phyloP scores from a whole-genome alignment of 1,140 invertebrate genomes.

The Drosophila aff. region DNA sequence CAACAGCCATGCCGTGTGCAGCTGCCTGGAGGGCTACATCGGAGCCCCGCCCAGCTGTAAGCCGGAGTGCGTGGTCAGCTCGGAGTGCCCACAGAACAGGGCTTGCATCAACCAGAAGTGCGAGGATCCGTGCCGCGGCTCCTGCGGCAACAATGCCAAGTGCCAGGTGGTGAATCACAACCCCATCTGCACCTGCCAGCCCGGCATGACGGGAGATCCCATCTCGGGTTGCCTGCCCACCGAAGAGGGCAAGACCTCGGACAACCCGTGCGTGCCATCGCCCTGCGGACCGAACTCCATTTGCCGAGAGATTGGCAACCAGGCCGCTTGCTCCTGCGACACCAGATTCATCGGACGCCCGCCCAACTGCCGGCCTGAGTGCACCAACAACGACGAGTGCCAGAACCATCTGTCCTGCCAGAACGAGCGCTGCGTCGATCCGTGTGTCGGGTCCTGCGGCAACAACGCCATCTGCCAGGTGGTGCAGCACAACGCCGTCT shows the following conservation, averaged over 20 bases:
- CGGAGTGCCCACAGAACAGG: slow-evolving; percentile 93
- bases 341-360: slow-evolving; percentile 90
- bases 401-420: slow-evolving; percentile 88
- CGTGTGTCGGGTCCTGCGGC: slow-evolving; percentile 84
- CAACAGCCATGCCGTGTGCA: slow-evolving; percentile 93
- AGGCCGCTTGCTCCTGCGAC: slow-evolving; percentile 90
- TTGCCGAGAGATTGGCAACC: slow-evolving; percentile 89
- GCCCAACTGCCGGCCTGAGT: slow-evolving; percentile 88
- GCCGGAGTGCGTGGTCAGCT: slow-evolving; percentile 93
- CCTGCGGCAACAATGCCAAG: slow-evolving; percentile 92
- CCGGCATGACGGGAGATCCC: slow-evolving; percentile 91
- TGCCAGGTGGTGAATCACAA: slow-evolving; percentile 94
- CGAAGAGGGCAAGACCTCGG: slow-evolving; percentile 69
- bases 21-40: slow-evolving; percentile 90
- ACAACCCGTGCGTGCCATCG: slow-evolving; percentile 90
- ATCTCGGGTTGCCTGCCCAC: slow-evolving; percentile 88
- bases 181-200: slow-evolving; percentile 91
- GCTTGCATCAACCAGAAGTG: slow-evolving; percentile 94
- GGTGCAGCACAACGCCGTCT: slow-evolving; percentile 91
- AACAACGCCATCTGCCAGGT: slow-evolving; percentile 86
- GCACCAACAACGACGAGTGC: slow-evolving; percentile 89
- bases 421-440: slow-evolving; percentile 88
- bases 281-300: slow-evolving; percentile 93
- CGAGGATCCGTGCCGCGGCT: slow-evolving; percentile 92
- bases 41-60: slow-evolving; percentile 92